phyloP scores from a whole-genome alignment of 2,888 invertebrate species.

The Patella caerulea region DNA sequence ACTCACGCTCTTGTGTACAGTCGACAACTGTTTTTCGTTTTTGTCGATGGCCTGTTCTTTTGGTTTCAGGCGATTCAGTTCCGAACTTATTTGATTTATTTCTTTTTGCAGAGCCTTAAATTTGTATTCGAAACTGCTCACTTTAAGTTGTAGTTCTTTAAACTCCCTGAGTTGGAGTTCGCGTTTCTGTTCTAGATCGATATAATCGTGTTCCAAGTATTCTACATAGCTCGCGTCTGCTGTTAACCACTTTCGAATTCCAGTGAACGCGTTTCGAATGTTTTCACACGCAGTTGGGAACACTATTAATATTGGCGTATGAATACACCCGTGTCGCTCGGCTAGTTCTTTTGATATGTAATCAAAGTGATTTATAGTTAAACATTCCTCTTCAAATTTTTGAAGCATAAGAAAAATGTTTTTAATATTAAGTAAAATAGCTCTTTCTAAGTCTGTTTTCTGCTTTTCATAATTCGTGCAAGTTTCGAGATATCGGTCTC shows the following conservation, averaged over 20 bases:
- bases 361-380: slow-evolving; percentile 52
- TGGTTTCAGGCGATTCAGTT: slow-evolving; percentile 49
- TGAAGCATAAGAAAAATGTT: slow-evolving; percentile 56
- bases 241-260: slow-evolving; percentile 57
- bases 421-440: slow-evolving; percentile 48
- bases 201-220: slow-evolving; percentile 55
- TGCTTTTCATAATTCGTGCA: slow-evolving; percentile 61
- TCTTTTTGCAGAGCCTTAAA: slow-evolving; percentile 47
- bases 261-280: slow-evolving; percentile 50
- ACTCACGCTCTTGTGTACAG: slow-evolving; percentile 51
- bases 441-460: slow-evolving; percentile 49
- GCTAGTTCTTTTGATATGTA: slow-evolving; percentile 53
- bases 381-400: slow-evolving; percentile 55
- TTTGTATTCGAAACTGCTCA: slow-evolving; percentile 54
- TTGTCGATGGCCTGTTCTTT: slow-evolving; percentile 45
- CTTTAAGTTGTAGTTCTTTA: slow-evolving; percentile 46
- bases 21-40: slow-evolving; percentile 45
- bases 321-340: slow-evolving; percentile 50
- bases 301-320: slow-evolving; percentile 57
- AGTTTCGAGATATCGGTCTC: slow-evolving; percentile 58
- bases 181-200: slow-evolving; percentile 50
- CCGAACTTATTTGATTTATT: slow-evolving; percentile 42
- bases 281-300: slow-evolving; percentile 61
- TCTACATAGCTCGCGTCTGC: slow-evolving; percentile 58
- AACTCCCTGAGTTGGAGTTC: slow-evolving; percentile 39